A percentile compares a stretch with the other conserved stretches of the same genome.
phyloP scores from a whole-genome alignment of 2,113 vertebrate species.

The Alosa alosa region DNA sequence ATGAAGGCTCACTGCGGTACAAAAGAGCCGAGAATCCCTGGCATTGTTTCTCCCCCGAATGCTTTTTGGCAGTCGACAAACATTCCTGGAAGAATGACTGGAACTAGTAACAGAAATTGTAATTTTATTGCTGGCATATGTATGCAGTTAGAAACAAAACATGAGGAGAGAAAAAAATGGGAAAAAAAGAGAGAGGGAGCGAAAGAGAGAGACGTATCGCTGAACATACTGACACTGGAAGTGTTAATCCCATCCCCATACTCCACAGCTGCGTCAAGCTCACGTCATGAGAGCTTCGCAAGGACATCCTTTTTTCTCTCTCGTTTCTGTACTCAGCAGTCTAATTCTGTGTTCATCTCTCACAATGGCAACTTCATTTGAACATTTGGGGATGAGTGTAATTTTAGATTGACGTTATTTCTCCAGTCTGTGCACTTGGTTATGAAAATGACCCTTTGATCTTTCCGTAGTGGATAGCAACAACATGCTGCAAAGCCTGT shows the following conservation, averaged over 20 bases:
- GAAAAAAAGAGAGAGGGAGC: not conserved
- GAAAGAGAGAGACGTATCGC: not conserved
- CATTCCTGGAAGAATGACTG: conserved; percentile 41
- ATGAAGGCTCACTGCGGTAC: conserved; percentile 26
- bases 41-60: conserved; percentile 24
- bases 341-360: conserved; percentile 46
- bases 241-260: conserved; percentile 7
- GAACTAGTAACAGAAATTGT: conserved; percentile 22
- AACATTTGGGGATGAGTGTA: not conserved
- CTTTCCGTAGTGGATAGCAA: conserved; percentile 9
- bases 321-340: conserved; percentile 41
- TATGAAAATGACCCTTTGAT: conserved; percentile 9
- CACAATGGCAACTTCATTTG: conserved; percentile 27
- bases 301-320: conserved; percentile 32
- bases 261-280: not conserved
- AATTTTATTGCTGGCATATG: conserved; percentile 19
- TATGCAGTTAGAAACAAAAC: conserved; percentile 6
- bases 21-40: conserved; percentile 26
- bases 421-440: not conserved
- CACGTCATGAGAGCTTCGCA: not conserved
- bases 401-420: conserved; percentile 1
- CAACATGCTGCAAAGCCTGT: not conserved
- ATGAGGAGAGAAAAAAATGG: not conserved
- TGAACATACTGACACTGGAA: conserved; percentile 10
- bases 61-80: conserved; percentile 33